A percentile compares a stretch with the other conserved stretches of the same genome.
Conservation (phyloP, 2,113 vertebrate genomes). For the Upupa epops region DNA sequence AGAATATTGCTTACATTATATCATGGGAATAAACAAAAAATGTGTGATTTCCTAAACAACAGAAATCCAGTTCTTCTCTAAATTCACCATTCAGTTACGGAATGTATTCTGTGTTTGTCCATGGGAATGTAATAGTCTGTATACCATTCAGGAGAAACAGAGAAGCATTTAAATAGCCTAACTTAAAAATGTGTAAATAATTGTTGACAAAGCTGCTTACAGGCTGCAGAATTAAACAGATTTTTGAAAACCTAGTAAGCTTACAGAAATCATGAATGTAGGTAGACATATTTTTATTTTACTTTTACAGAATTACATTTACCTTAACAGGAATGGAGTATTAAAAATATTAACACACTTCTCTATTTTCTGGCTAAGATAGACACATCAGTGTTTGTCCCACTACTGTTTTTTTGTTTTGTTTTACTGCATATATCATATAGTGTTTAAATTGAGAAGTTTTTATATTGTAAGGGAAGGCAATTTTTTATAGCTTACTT, state of each 20-base stretch:
- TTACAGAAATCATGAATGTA: not conserved
- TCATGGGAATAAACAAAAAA: not conserved
- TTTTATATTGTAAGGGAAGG: slow-evolving; percentile 73
- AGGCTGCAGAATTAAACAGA: not conserved
- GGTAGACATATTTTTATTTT: not conserved
- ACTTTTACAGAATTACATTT: slow-evolving; percentile 28
- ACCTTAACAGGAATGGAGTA: slow-evolving; percentile 5
- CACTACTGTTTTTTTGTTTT: slow-evolving; percentile 44
- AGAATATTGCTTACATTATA: not conserved
- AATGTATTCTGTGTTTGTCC: not conserved
- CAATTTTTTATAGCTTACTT: slow-evolving; percentile 74
- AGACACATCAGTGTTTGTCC: not conserved
- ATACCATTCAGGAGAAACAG: not conserved
- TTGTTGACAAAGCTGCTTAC: not conserved
- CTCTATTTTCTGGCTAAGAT: not conserved
- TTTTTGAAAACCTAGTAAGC: not conserved
- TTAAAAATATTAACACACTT: not conserved
- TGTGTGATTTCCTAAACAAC: not conserved
- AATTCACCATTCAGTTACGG: not conserved
- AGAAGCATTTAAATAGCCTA: not conserved
- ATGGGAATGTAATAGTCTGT: not conserved
- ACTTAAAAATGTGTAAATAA: not conserved
- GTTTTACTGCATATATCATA: slow-evolving; percentile 46
- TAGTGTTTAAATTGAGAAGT: slow-evolving; percentile 54
- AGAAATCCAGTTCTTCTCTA: not conserved